These are phyloP conservation scores for Penelope pileata DNA, from an alignment of 2,113 vertebrate genomes.

Conservation along the genomic window DNA sequence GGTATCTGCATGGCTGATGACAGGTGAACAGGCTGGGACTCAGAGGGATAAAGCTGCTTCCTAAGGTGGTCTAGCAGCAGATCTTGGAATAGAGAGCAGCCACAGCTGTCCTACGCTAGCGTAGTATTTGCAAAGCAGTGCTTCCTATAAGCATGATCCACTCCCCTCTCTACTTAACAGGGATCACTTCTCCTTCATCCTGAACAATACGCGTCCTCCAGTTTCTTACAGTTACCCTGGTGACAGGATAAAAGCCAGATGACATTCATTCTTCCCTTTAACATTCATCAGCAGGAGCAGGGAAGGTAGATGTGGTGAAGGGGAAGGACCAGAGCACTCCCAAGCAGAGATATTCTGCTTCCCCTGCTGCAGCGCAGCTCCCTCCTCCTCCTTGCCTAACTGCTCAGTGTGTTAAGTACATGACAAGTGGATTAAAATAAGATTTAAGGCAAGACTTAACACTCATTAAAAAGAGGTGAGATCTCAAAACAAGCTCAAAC, in stretches of 20 bases:
- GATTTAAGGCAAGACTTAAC: neutral
- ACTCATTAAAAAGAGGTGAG: neutral
- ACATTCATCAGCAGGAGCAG: neutral
- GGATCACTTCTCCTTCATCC: neutral
- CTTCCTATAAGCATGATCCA: neutral
- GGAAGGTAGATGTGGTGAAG: neutral
- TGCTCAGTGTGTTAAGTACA: neutral
- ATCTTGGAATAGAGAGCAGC: neutral
- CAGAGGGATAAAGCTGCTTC: neutral
- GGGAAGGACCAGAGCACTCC: neutral
- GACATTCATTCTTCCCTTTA: neutral
- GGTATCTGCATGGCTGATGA: neutral
- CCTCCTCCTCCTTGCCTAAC: neutral
- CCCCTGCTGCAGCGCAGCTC: neutral
- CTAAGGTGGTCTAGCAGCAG: neutral
- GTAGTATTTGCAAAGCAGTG: neutral
- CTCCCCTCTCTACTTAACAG: neutral
- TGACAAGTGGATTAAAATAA: slow-evolving; percentile 19
- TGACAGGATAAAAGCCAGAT: neutral
- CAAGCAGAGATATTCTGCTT: neutral
- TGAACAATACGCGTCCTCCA: neutral
- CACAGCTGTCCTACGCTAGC: neutral
- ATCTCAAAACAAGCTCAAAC: slow-evolving; percentile 1
- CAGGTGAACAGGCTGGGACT: neutral
- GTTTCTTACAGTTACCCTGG: neutral